phyloP scores from a whole-genome alignment of 2,888 invertebrate species.

The Tridacna gigas region DNA sequence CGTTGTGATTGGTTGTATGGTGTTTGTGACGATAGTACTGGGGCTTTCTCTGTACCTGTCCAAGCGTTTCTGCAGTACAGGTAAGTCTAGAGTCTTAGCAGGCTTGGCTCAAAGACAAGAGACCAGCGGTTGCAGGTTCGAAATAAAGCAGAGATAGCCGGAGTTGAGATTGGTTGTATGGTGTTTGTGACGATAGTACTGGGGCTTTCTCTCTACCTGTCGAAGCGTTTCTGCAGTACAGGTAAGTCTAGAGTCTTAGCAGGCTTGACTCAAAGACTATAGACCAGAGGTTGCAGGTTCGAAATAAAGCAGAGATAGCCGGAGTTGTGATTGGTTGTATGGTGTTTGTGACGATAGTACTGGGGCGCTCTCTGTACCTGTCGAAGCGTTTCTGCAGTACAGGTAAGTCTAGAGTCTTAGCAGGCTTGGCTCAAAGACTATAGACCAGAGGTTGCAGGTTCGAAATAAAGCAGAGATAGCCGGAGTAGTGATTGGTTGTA shows the following conservation, averaged over 20 bases:
- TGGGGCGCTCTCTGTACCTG: background rate
- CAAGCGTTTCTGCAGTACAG: constrained; percentile 13
- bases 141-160: constrained; percentile 9
- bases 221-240: constrained; percentile 12
- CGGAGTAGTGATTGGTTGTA: constrained; percentile 27
- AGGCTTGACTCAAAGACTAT: too few relatives aligned
- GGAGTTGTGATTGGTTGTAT: constrained; percentile 29
- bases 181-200: background rate
- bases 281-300: too few relatives aligned
- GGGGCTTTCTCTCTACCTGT: background rate
- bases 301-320: background rate
- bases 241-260: background rate
- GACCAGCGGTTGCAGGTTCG: too few relatives aligned
- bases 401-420: background rate
- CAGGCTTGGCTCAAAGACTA: too few relatives aligned
- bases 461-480: background rate
- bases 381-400: constrained; percentile 15
- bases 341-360: background rate
- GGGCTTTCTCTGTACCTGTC: constrained; percentile 5
- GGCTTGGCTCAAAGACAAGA: too few relatives aligned
- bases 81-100: constrained; percentile 4
- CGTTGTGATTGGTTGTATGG: constrained; percentile 24
- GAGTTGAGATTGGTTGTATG: constrained; percentile 25
- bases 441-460: too few relatives aligned
- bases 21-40: background rate